Evolutionary conservation across 2,888 invertebrate genomes (phyloP).

Genomic region (Girardia tigrina): DNA sequence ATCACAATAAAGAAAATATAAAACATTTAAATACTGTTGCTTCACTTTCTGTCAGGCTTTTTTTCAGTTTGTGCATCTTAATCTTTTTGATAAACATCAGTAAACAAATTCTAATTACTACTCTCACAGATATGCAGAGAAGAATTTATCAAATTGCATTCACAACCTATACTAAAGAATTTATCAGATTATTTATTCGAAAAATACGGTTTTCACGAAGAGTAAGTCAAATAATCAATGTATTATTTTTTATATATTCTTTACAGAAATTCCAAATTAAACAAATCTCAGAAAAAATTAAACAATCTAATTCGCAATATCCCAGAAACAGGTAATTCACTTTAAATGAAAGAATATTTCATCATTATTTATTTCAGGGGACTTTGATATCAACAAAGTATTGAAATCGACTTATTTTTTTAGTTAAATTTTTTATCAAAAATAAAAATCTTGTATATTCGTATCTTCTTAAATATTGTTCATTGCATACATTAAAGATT

Average conservation of each 20-base stretch:
- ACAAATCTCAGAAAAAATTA: not conserved
- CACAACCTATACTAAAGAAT: slow-evolving; percentile 74
- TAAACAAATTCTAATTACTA: too few species aligned
- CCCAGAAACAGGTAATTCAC: slow-evolving; percentile 35
- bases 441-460: not conserved
- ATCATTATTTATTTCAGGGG: slow-evolving; percentile 41
- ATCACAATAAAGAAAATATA: too few species aligned
- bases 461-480: not conserved
- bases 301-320: slow-evolving; percentile 16
- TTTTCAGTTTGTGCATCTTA: too few species aligned
- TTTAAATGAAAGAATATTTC: slow-evolving; percentile 14
- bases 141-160: slow-evolving; percentile 88
- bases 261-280: not conserved
- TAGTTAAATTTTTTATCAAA: slow-evolving; percentile 43
- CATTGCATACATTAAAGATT: too few species aligned
- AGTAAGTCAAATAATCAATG: slow-evolving; percentile 9
- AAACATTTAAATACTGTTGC: too few species aligned
- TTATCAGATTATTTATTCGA: slow-evolving; percentile 63
- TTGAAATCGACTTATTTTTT: slow-evolving; percentile 52
- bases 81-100: too few species aligned
- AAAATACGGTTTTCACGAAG: slow-evolving; percentile 38
- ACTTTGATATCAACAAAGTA: slow-evolving; percentile 50
- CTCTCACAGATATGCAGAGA: slow-evolving; percentile 81
- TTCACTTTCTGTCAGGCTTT: too few species aligned
- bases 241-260: not conserved